A percentile compares a stretch with the other conserved stretches of the same genome.
These are phyloP conservation scores for Lochmaea capreae DNA, from an alignment of 2,888 invertebrate genomes.

Conservation along the genomic window DNA sequence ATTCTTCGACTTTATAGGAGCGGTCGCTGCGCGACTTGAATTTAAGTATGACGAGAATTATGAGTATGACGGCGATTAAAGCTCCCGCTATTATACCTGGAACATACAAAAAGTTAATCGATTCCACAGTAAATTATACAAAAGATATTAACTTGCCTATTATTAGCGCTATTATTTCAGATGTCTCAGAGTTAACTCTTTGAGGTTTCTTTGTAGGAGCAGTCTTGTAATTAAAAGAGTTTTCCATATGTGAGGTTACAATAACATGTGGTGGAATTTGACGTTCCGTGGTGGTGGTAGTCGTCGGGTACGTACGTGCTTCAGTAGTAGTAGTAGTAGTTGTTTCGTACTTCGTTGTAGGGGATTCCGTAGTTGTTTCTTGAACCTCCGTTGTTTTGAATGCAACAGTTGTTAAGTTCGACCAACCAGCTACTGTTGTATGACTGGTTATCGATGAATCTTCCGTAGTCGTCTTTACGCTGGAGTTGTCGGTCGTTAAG, in stretches of 20 bases:
- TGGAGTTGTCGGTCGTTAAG: conserved; percentile 46
- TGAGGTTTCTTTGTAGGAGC: conserved; percentile 62
- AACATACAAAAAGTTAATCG: not conserved
- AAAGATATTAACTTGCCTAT: conserved; percentile 66
- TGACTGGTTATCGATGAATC: conserved; percentile 38
- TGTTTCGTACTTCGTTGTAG: conserved; percentile 41
- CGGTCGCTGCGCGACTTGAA: conserved; percentile 87
- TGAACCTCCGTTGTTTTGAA: conserved; percentile 32
- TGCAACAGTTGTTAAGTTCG: conserved; percentile 28
- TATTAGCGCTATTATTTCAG: conserved; percentile 81
- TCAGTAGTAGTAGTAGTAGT: conserved; percentile 41
- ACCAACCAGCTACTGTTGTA: conserved; percentile 28
- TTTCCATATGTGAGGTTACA: conserved; percentile 30
- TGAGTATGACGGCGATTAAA: conserved; percentile 88
- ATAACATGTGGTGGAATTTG: conserved; percentile 31
- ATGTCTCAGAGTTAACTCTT: conserved; percentile 75
- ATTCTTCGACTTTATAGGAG: conserved; percentile 94
- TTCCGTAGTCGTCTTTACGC: conserved; percentile 60
- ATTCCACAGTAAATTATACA: not conserved
- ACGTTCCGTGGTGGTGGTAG: conserved; percentile 38
- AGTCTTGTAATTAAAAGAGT: conserved; percentile 21
- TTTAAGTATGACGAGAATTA: conserved; percentile 90
- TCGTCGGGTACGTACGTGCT: conserved; percentile 32
- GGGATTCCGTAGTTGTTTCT: conserved; percentile 36
- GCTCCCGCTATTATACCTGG: conserved; percentile 87